Evolutionary conservation across 2,888 invertebrate genomes (phyloP).

Genomic region (Tachina grossa): DNA sequence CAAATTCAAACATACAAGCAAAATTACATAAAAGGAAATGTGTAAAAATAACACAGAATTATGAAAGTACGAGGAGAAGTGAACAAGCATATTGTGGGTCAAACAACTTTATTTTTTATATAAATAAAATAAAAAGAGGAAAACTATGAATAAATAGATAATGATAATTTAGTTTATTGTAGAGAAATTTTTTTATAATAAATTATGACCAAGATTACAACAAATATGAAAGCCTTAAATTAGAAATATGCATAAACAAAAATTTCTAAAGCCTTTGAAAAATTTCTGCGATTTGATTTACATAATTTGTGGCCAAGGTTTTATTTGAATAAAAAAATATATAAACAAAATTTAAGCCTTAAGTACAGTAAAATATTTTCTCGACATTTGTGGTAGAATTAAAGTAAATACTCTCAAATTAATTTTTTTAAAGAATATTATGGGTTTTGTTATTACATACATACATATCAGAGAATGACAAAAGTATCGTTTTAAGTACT

Average conservation of each 20-base stretch:
- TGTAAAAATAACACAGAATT: slow-evolving; percentile 6
- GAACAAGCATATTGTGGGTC: slow-evolving; percentile 21
- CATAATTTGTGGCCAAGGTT: neutral
- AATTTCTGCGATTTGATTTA: neutral
- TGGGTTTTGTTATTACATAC: too few relatives aligned
- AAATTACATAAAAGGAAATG: slow-evolving; percentile 10
- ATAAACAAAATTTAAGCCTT: neutral
- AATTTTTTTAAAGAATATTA: too few relatives aligned
- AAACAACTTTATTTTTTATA: slow-evolving; percentile 4
- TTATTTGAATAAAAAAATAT: too few relatives aligned
- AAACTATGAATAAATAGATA: neutral
- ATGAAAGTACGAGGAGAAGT: neutral
- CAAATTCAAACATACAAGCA: slow-evolving; percentile 16
- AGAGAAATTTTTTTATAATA: neutral
- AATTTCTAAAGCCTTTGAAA: neutral
- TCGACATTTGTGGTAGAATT: too few relatives aligned
- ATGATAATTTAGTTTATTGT: slow-evolving; percentile 15
- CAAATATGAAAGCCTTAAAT: neutral
- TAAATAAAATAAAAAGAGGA: slow-evolving; percentile 4
- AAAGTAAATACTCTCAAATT: too few relatives aligned
- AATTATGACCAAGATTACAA: neutral
- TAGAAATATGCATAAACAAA: neutral
- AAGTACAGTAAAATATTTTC: too few relatives aligned
- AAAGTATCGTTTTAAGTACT: too few relatives aligned
- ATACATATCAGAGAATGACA: too few relatives aligned